These are phyloP conservation scores for Zaprionus lachaisei DNA, from an alignment of 1,140 invertebrate genomes.

Conservation along the genomic window DNA sequence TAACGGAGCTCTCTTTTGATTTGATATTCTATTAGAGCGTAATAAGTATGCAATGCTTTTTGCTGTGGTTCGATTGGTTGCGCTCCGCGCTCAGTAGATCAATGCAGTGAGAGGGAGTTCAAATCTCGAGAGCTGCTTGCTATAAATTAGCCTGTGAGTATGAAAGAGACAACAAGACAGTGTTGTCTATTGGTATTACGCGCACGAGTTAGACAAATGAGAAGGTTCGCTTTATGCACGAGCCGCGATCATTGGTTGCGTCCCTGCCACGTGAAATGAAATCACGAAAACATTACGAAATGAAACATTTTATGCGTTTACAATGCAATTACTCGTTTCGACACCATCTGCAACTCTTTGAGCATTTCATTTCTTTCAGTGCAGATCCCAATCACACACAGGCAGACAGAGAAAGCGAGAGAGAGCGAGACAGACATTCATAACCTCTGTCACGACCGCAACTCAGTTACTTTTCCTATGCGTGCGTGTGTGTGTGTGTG, in stretches of 20 bases:
- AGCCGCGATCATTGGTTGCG: background rate
- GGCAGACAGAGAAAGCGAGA: conserved; percentile 37
- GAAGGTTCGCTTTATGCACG: background rate
- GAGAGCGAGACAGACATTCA: conserved; percentile 40
- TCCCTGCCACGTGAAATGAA: background rate
- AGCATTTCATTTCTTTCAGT: conserved; percentile 53
- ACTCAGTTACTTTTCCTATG: conserved; percentile 63
- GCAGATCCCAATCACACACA: conserved; percentile 46
- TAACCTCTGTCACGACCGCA: conserved; percentile 72
- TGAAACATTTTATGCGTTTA: background rate
- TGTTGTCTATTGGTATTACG: background rate
- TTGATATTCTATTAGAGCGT: background rate
- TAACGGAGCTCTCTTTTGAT: background rate
- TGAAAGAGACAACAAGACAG: background rate
- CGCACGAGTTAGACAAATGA: background rate
- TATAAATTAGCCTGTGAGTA: background rate
- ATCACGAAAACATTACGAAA: too few relatives aligned
- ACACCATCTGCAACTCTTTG: background rate
- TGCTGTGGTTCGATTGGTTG: background rate
- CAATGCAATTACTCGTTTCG: background rate
- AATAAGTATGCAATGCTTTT: too few relatives aligned
- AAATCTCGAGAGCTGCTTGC: background rate
- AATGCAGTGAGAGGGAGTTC: background rate
- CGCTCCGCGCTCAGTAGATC: background rate
- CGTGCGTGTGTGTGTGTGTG: conserved; percentile 45